Base-by-base conservation (phyloP, 2,113 vertebrate genomes). In the Corythoichthys intestinalis region DNA sequence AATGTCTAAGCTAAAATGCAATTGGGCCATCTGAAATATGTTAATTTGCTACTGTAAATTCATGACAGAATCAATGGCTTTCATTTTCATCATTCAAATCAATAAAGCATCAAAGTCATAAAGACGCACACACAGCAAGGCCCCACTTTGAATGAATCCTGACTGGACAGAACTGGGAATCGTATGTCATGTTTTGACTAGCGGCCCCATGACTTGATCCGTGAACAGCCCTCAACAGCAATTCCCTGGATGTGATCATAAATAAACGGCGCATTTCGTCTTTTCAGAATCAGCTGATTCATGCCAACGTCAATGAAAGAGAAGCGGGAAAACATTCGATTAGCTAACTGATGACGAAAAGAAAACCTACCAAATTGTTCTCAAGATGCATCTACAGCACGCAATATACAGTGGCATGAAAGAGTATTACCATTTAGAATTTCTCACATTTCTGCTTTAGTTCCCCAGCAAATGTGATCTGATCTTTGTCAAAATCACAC, bases 51-150 rank as follows among this genome's bases (percentile, higher is more conserved):
- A 72, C 85, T 88, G 88, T 91, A 89, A 91, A 91, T 90, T 91
- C 87, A 86, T 76, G 81, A 84, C 84, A 86, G 81, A 89, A 89
- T 91, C 89, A 89, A 88, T 90, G 84, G 74, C 85, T 87, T 88
- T 89, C 85, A 87, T 87, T 91, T 88, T 90, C 87, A 88, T 88
- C 89, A 87, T 87, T 88, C 84, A 85, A 90, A 90, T 90, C 88
- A 88, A 85, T 89, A 86, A 88, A 79, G 60, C 66, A 77, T 82
- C 83, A 77, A 90, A 86, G 79, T 87, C 80, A 47, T 70, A 61
- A 67, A 74, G 56, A 70, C 67, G 69, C 61, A 71, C 69, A 76
- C 66, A 76, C 80, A 52, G 66, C 76, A 69, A 64, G 71, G 52
- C 73, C 78, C 70, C 68, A 80, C 20, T 12, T 2, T 11, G 28